Evolutionary conservation across 2,113 vertebrate species (phyloP).

Genomic region (Corydoras sp.): DNA sequence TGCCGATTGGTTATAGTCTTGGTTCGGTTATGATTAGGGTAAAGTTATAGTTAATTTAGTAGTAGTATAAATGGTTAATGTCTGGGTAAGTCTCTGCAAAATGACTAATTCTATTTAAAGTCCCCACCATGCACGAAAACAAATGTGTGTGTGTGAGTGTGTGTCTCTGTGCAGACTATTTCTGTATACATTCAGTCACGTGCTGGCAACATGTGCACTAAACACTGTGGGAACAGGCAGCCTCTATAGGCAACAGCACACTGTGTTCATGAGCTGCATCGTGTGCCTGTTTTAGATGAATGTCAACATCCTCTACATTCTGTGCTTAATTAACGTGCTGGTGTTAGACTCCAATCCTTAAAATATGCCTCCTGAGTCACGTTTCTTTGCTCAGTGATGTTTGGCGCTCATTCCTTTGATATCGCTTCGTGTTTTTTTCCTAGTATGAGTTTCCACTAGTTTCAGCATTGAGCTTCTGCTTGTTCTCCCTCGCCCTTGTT

Average conservation of each 20-base stretch:
- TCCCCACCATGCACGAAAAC: no score
- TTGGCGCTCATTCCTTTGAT: neutral
- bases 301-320: slow-evolving; percentile 16
- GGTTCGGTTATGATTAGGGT: no score
- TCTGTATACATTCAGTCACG: neutral
- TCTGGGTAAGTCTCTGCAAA: no score
- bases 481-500: neutral
- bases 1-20: no score
- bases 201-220: slow-evolving; percentile 39
- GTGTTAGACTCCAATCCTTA: neutral
- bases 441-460: neutral
- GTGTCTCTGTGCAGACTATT: neutral
- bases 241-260: slow-evolving; percentile 31
- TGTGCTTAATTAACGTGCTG: neutral
- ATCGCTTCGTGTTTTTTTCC: neutral
- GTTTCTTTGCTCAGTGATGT: no score
- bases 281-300: slow-evolving; percentile 13
- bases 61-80: no score
- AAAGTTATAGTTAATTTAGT: no score
- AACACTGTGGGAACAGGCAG: slow-evolving; percentile 34
- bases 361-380: no score
- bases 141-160: neutral
- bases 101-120: no score
- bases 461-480: neutral
- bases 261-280: slow-evolving; percentile 24